These are phyloP conservation scores for Artibeus lituratus DNA, from an alignment of 2,797 vertebrate genomes.

Conservation along the genomic window DNA sequence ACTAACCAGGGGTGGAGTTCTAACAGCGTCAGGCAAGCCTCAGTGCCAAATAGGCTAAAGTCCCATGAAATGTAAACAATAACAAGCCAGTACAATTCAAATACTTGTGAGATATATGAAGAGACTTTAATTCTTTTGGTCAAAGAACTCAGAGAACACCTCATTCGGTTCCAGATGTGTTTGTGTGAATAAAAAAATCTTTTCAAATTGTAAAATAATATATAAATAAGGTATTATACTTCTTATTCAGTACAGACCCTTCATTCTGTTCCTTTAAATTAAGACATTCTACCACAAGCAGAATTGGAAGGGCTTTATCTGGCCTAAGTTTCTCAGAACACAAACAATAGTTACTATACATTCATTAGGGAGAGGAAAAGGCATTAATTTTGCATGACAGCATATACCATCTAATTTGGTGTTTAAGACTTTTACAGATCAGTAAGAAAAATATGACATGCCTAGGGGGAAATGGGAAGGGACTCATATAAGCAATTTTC, in stretches of 20 bases:
- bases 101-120: background rate
- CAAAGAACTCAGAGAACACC: constrained; percentile 3
- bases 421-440: background rate
- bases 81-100: background rate
- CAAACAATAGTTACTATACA: background rate
- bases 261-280: background rate
- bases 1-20: background rate
- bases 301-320: background rate
- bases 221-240: background rate
- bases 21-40: background rate
- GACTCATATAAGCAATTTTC: background rate
- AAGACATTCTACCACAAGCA: background rate
- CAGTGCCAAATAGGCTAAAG: background rate
- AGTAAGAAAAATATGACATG: background rate
- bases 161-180: background rate
- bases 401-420: background rate
- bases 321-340: background rate
- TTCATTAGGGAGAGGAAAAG: background rate
- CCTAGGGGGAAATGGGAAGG: background rate
- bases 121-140: background rate
- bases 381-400: background rate
- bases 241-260: background rate
- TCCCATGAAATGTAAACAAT: constrained; percentile 9
- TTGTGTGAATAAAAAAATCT: background rate
- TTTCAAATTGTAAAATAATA: constrained; percentile 14